Conservation (phyloP, 2,888 invertebrate species). For the Drosophila dives region DNA sequence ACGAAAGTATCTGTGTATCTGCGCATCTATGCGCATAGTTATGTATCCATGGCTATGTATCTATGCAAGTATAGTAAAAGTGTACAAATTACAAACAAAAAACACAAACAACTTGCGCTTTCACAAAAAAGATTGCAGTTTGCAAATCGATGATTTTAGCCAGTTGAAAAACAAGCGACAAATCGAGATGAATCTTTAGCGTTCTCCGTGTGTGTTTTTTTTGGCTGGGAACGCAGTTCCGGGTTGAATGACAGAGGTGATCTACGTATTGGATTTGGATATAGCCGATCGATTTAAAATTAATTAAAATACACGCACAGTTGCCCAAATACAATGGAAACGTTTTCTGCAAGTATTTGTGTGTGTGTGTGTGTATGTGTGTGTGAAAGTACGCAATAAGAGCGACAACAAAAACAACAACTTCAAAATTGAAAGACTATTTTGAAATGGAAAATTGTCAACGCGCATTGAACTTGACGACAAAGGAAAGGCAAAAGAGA, state of each 20-base stretch:
- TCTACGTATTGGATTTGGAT: slow-evolving; percentile 32
- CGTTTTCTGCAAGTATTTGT: background rate
- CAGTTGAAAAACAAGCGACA: slow-evolving; percentile 38
- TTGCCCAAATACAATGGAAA: slow-evolving; percentile 68
- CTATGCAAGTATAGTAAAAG: slow-evolving; percentile 62
- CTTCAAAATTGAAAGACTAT: slow-evolving; percentile 59
- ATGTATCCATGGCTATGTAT: slow-evolving; percentile 23
- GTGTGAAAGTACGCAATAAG: slow-evolving; percentile 57
- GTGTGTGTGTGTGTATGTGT: slow-evolving; percentile 32
- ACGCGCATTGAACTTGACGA: slow-evolving; percentile 81
- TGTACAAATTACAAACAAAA: slow-evolving; percentile 69
- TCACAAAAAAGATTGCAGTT: slow-evolving; percentile 61
- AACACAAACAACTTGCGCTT: slow-evolving; percentile 70
- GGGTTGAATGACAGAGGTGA: slow-evolving; percentile 69
- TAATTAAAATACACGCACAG: slow-evolving; percentile 75
- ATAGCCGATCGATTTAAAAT: slow-evolving; percentile 72
- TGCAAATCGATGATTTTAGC: slow-evolving; percentile 37
- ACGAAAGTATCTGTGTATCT: slow-evolving; percentile 56
- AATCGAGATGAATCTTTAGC: slow-evolving; percentile 41
- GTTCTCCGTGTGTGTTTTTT: slow-evolving; percentile 20
- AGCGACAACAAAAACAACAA: slow-evolving; percentile 1
- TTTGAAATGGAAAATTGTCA: slow-evolving; percentile 78
- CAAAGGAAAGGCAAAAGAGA: slow-evolving; percentile 55
- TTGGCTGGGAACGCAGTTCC: slow-evolving; percentile 51
- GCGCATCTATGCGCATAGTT: slow-evolving; percentile 28